Evolutionary conservation across 2,113 vertebrate genomes (phyloP).

Genomic region (Erpornis zantholeuca): DNA sequence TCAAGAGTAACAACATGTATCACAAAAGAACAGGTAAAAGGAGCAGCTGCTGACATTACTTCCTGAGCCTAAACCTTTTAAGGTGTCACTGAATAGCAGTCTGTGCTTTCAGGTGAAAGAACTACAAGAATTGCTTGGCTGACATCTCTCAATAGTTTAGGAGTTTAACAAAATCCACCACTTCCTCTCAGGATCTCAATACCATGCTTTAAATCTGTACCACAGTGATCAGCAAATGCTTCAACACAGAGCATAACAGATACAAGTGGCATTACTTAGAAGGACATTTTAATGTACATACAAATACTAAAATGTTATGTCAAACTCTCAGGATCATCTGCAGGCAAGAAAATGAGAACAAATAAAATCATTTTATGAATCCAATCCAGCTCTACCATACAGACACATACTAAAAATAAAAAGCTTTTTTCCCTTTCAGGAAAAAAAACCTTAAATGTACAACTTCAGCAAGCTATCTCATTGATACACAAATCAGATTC

Average conservation of each 20-base stretch:
- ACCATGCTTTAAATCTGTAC: not conserved
- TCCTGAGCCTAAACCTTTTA: conserved; percentile 6
- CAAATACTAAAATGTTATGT: conserved; percentile 32
- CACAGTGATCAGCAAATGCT: not conserved
- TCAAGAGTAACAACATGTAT: not conserved
- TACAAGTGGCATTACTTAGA: not conserved
- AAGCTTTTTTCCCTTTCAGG: not conserved
- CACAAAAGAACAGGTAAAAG: not conserved
- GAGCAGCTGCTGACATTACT: not conserved
- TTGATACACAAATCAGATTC: not conserved
- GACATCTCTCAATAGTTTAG: not conserved
- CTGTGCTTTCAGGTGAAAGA: not conserved
- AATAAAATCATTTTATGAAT: not conserved
- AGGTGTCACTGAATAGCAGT: not conserved
- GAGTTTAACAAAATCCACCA: not conserved
- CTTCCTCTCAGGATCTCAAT: not conserved
- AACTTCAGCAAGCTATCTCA: not conserved
- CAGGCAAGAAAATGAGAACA: conserved; percentile 12
- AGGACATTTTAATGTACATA: conserved; percentile 31
- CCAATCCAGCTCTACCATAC: not conserved
- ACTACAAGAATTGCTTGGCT: not conserved
- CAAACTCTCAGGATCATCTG: conserved; percentile 14
- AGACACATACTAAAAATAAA: not conserved
- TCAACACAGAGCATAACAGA: conserved; percentile 13
- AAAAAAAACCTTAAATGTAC: not conserved